Evolutionary conservation across 2,888 invertebrate species (phyloP), one percentile per base, ranked within the genome.

Genomic region (Drosophila formosana): DNA sequence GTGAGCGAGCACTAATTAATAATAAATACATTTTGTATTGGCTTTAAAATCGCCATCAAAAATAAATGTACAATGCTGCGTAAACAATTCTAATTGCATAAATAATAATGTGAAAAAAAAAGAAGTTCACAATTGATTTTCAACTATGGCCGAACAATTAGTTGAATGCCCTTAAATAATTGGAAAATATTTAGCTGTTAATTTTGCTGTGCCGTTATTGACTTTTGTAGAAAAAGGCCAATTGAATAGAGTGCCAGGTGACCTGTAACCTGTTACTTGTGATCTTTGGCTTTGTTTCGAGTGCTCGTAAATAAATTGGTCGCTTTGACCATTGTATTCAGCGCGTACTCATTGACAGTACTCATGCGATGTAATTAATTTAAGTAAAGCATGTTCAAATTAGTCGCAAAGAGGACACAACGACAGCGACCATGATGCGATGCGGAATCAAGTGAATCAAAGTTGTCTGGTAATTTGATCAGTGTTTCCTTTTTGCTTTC

Each of bases 361-460:
- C 13, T 26, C 26, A n/a, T 32, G 25, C 18, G 18, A 26, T 25
- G 66, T 72, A 72, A 78, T 75, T 61, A 73, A 50, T 55, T 76
- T 49, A 68, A 72, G 72, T 72, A 56, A 53, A 39, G 43, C 50
- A 50, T 45, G 41, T 37, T 34, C 47, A 50, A 74, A 76, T 70
- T 68, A 51, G 55, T 68, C 43, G 26, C 51, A 51, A 49, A 66
- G 47, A 18, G 63, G 34, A 43, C 46, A 61, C 25, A 37, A 25
- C 4, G 37, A 11, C 43, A 37, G 18, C 4, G 37, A 18, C 43
- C 34, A 56, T 45, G 53, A 6, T 45, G 57, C 57, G 53, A 6
- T 45, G 57, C 57, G 47, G 69, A 78, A 80, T 80, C 80, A 57
- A 82, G 75, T 82, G 80, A 83, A 82, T 83, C 86, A 85, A 85